Conservation (phyloP, 2,888 invertebrate genomes). For the Pycnomerus fuliginosus region DNA sequence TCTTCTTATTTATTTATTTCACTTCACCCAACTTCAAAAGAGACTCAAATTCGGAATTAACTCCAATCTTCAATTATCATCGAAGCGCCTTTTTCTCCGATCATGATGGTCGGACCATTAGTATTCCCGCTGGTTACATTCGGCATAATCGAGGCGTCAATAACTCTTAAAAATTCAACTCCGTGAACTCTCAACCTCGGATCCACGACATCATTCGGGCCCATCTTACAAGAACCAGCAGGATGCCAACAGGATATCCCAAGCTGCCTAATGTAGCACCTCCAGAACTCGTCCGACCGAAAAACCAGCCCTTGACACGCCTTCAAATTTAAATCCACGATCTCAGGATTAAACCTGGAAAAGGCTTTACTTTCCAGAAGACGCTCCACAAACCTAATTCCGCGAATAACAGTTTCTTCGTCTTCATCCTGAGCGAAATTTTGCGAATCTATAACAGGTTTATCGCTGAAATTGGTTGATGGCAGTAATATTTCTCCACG, state of each 20-base stretch:
- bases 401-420: conserved; percentile 1
- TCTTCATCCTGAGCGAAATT: not conserved
- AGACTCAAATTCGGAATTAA: not conserved
- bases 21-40: not conserved
- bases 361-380: not conserved
- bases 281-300: conserved; percentile 70
- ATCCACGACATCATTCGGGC: conserved; percentile 60
- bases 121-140: conserved; percentile 24
- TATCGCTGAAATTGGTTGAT: not conserved
- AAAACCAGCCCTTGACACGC: conserved; percentile 43
- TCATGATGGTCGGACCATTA: conserved; percentile 28
- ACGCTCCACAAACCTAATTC: not conserved
- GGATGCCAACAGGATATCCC: conserved; percentile 78
- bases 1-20: not conserved
- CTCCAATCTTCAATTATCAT: not conserved
- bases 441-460: not conserved
- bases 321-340: not conserved
- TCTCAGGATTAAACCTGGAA: not conserved
- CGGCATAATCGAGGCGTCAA: conserved; percentile 31
- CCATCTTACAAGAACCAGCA: conserved; percentile 77
- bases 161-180: conserved; percentile 25
- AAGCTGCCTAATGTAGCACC: conserved; percentile 63
- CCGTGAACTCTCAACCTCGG: conserved; percentile 27
- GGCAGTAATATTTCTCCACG: not conserved
- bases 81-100: conserved; percentile 28